Percentiles rank a stretch among this genome's conserved stretches.
These are phyloP conservation scores for Euphydryas editha DNA, from an alignment of 2,888 invertebrate species.

Conservation along the genomic window DNA sequence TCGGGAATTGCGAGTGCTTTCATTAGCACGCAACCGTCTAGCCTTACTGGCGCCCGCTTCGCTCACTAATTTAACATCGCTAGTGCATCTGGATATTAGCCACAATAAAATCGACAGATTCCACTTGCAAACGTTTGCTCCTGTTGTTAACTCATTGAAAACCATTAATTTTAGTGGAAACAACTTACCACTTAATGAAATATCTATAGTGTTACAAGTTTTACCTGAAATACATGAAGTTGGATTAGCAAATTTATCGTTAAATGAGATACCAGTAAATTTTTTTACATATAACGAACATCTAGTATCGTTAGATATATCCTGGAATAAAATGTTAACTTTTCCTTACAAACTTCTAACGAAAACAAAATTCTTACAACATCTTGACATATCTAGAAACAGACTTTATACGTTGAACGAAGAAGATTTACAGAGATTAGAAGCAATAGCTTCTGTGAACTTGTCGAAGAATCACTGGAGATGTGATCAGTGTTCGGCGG, in stretches of 20 bases:
- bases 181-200: conserved; percentile 81
- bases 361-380: conserved; percentile 83
- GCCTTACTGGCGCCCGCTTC: conserved; percentile 89
- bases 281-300: conserved; percentile 84
- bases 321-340: conserved; percentile 86
- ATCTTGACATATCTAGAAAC: conserved; percentile 90
- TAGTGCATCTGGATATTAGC: conserved; percentile 88
- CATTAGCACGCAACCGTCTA: conserved; percentile 88
- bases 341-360: conserved; percentile 83
- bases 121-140: conserved; percentile 84
- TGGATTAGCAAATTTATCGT: conserved; percentile 83
- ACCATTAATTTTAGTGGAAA: conserved; percentile 89
- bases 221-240: conserved; percentile 83
- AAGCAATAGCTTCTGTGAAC: conserved; percentile 80
- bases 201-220: conserved; percentile 83
- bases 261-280: conserved; percentile 82
- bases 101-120: conserved; percentile 89
- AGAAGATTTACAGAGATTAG: conserved; percentile 81
- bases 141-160: conserved; percentile 85
- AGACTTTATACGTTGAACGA: conserved; percentile 86
- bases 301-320: conserved; percentile 87
- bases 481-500: conserved; percentile 86
- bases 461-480: conserved; percentile 87
- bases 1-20: conserved; percentile 78
- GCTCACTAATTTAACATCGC: conserved; percentile 87